Base-by-base conservation (phyloP, 2,888 invertebrate genomes). In the Drosophila setosimentum region DNA sequence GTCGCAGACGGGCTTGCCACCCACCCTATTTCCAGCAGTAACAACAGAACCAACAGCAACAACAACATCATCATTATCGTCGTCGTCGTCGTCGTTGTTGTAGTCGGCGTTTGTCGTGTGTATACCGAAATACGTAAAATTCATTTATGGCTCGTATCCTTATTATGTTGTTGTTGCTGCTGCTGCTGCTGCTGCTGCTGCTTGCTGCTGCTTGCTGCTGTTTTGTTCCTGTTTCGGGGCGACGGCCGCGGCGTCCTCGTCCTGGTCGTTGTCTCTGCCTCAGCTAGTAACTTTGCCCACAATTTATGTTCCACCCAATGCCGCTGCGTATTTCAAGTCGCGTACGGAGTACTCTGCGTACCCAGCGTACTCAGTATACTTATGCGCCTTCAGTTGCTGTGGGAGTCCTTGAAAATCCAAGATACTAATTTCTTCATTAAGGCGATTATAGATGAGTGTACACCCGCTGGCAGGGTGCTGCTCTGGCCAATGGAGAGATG, bases 41-140 rank as follows among this genome's bases (percentile, higher is more conserved):
- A 40, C 66, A 72, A 63, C 73, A 65, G 60, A 77, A 74, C 53
- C 72, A 50, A 18, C 69, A 73, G 27, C 57, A 35, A 50, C 51
- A 53, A 21, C 53, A 33, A 62, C 63, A 49, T 35, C 60, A 32
- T 55, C 65, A 32, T 61, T 68, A 27, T 61, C 63, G 24, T 65
- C 72, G 18, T 30, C 64, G 55, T 69, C 58, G 55, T 73, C 61
- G 73, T 72, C 68, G 69, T 67, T 72, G 73, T 69, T 57, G 68
- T 72, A 63, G 82, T 84, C 84, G 87, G 87, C 77, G 51, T 73
- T 85, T 89, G 80, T 89, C 80, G 88, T 90, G 89, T 89, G 90
- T 89, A 90, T 85, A 89, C 89, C 80, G 86, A 87, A 87, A 89
- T 86, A 83, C 79, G 81, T 80, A 77, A 88, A 89, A 83, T 89